Evolutionary conservation across 1,140 invertebrate genomes (phyloP), one percentile per base, ranked within the genome.

Genomic region (Uloborus diversus): DNA sequence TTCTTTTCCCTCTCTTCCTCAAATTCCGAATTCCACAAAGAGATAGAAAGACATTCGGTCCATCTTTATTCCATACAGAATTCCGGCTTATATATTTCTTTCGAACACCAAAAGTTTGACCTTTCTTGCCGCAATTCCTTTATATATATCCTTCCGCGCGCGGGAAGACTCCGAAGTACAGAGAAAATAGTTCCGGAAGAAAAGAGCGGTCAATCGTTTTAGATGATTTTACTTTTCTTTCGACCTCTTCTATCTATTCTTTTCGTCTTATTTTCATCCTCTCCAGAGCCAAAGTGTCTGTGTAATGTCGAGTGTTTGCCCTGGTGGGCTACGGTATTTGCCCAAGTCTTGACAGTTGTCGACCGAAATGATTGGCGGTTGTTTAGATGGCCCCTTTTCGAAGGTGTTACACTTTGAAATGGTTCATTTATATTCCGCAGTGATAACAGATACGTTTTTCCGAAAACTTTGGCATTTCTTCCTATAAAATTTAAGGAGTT

Each of bases 191-290:
- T 59, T 59, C 56, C 25, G 9, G 51, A 7, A 53, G 51, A 7
- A 53, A 53, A 53, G 51, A 17, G 56, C 28, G 56, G 56, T 59
- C 56, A 59, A 59, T 59, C 56, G n/a, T 28, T 59, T 59, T 59
- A 28, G 23, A 28, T 59, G 14, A 20, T n/a, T 3, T 53, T 53
- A 14, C 25, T 53, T 53, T 11, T 9, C 51, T 11, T 53, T n/a
- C 23, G 17, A 4, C 4, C 56, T 59, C 20, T 28, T 59, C 28
- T 30, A 23, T 30, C 28, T 30, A 13, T 30, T 59, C 25, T 59
- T 11, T 23, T 59, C 56, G n/a, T 30, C 56, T 28, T 11, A 13
- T 30, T 11, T 14, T 27, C 56, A 5, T 13, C 3, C 11, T 30
- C 56, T 28, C 51, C 14, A 14, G 17, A 27, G 56, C 25, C 25